phyloP scores from a whole-genome alignment of 2,888 invertebrate genomes.

The Coremacera marginata region DNA sequence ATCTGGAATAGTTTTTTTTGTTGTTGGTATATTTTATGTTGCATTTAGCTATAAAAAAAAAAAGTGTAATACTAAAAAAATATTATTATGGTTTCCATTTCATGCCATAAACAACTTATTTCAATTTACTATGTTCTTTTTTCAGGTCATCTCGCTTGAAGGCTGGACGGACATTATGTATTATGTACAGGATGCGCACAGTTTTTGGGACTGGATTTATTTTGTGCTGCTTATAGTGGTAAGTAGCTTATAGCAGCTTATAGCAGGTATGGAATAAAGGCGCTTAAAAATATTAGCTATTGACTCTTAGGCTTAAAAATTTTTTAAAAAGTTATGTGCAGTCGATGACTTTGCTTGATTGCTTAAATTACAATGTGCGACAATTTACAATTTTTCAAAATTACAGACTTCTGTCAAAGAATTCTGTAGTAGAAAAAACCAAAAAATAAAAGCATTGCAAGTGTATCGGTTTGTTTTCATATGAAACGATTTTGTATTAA shows the following conservation, averaged over 20 bases:
- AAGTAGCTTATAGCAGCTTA: constrained; percentile 70
- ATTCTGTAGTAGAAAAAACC: too few relatives aligned
- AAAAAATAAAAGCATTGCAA: too few relatives aligned
- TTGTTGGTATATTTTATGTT: neutral
- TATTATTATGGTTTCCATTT: too few relatives aligned
- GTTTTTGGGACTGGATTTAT: constrained; percentile 99
- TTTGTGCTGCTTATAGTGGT: constrained; percentile 99
- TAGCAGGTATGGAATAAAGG: neutral
- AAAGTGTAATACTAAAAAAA: too few relatives aligned
- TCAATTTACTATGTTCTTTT: neutral
- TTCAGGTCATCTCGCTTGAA: constrained; percentile 97
- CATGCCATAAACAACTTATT: neutral
- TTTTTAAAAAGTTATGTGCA: too few relatives aligned
- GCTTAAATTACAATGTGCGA: too few relatives aligned
- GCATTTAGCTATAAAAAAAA: neutral
- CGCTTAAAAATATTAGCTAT: neutral
- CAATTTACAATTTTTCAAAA: too few relatives aligned
- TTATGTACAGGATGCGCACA: constrained; percentile 99
- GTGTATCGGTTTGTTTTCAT: too few relatives aligned
- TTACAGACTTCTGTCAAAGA: too few relatives aligned
- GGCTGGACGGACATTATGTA: constrained; percentile 99
- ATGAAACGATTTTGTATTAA: too few relatives aligned
- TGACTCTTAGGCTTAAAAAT: neutral
- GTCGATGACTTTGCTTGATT: too few relatives aligned
- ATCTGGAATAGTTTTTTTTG: neutral